Percentiles rank a stretch among this genome's conserved stretches.
Conservation (phyloP, 2,888 invertebrate genomes). For the Pyrrhia umbra region DNA sequence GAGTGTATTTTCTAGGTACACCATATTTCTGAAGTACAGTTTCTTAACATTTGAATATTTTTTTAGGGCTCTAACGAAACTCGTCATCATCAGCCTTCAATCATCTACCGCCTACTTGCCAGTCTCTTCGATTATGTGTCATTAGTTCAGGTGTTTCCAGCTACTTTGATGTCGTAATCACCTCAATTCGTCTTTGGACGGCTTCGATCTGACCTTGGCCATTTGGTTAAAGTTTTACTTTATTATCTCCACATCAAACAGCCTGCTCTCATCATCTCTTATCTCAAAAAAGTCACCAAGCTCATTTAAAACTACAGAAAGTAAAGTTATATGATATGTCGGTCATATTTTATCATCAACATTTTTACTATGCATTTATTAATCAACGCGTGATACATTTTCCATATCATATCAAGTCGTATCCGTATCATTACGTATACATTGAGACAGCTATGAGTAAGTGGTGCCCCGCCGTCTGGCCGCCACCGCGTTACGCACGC, state of each 20-base stretch:
- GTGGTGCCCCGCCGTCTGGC: constrained; percentile 75
- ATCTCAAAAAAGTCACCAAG: neutral
- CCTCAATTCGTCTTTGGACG: neutral
- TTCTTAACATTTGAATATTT: too few relatives aligned
- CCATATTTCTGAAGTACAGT: too few relatives aligned
- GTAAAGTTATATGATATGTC: neutral
- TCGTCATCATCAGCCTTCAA: too few relatives aligned
- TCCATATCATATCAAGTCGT: constrained; percentile 47
- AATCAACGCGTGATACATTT: constrained; percentile 31
- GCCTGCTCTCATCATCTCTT: neutral
- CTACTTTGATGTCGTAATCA: neutral
- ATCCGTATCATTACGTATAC: constrained; percentile 61
- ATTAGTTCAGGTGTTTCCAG: neutral
- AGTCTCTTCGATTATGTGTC: neutral
- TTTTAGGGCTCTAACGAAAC: too few relatives aligned
- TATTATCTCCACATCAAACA: too few relatives aligned
- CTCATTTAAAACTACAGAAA: neutral
- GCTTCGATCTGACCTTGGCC: neutral
- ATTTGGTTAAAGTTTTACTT: neutral
- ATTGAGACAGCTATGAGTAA: constrained; percentile 73
- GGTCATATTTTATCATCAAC: neutral
- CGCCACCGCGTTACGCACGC: constrained; percentile 76
- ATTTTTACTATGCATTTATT: constrained; percentile 4
- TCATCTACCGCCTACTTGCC: too few relatives aligned
- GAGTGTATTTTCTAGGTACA: too few relatives aligned